Conservation (phyloP, 2,888 invertebrate genomes). For the Aphodius granarius region DNA sequence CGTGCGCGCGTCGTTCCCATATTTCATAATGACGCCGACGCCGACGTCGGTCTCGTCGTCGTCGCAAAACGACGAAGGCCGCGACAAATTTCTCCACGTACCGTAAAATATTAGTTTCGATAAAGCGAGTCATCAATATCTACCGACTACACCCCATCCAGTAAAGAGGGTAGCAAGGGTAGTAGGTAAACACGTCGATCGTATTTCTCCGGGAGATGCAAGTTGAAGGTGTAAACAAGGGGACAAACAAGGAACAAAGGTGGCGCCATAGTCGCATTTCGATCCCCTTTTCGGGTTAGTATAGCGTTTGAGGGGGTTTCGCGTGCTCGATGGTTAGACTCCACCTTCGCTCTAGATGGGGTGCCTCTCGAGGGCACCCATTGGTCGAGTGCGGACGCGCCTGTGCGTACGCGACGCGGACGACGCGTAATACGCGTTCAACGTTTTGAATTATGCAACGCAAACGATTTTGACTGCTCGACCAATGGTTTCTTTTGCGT, state of each 20-base stretch:
- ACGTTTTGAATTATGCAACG: constrained; percentile 10
- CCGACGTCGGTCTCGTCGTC: background rate
- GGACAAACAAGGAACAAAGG: constrained; percentile 23
- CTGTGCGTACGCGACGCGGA: constrained; percentile 37
- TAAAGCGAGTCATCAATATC: background rate
- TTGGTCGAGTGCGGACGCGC: constrained; percentile 39
- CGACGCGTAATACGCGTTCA: constrained; percentile 19
- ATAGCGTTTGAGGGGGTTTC: background rate
- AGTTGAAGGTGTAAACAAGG: constrained; percentile 18
- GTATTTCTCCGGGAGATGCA: constrained; percentile 15
- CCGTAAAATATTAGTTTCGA: constrained; percentile 1
- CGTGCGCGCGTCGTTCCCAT: background rate
- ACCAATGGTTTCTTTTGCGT: constrained; percentile 1
- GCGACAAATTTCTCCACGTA: background rate
- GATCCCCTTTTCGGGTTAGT: constrained; percentile 11
- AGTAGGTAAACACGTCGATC: background rate
- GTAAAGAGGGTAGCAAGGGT: background rate
- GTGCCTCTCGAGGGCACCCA: constrained; percentile 36
- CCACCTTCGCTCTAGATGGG: constrained; percentile 38
- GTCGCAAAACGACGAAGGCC: background rate
- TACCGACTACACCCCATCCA: background rate
- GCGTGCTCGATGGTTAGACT: constrained; percentile 28
- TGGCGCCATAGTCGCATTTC: constrained; percentile 20
- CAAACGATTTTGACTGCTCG: background rate
- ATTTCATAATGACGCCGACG: background rate